Evolutionary conservation across 2,113 vertebrate genomes (phyloP).

Genomic region (Odontesthes bonariensis): DNA sequence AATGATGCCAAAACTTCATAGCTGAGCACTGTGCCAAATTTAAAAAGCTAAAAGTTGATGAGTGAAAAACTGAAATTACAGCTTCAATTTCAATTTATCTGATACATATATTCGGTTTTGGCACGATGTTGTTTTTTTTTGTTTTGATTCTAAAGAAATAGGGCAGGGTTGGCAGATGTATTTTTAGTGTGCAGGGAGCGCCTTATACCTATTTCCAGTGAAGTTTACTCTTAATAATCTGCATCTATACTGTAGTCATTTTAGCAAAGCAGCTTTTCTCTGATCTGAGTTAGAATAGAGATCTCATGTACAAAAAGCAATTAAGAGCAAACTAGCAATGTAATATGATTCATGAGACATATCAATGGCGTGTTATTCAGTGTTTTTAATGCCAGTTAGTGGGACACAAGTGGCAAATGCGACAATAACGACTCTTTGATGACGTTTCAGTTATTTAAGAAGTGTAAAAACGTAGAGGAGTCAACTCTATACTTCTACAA

Average conservation of each 20-base stretch:
- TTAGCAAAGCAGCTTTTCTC: constrained; percentile 56
- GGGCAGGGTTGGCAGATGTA: constrained; percentile 8
- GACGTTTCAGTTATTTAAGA: constrained; percentile 24
- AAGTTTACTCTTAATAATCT: constrained; percentile 63
- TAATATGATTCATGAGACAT: constrained; percentile 60
- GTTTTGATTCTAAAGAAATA: too few species aligned
- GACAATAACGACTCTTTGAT: constrained; percentile 34
- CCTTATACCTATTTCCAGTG: constrained; percentile 69
- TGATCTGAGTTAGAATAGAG: constrained; percentile 56
- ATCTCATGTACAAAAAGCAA: constrained; percentile 74
- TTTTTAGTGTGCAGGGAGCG: constrained; percentile 57
- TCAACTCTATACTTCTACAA: constrained; percentile 17
- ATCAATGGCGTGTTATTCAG: constrained; percentile 50
- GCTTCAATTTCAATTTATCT: constrained; percentile 33
- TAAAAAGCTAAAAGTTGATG: constrained; percentile 15
- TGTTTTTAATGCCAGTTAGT: constrained; percentile 51
- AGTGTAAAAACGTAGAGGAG: constrained; percentile 14
- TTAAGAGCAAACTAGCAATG: constrained; percentile 69
- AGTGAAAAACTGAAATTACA: background rate
- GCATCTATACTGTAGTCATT: constrained; percentile 63
- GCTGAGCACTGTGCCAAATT: constrained; percentile 60
- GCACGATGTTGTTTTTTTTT: constrained; percentile 15
- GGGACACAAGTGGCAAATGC: constrained; percentile 27
- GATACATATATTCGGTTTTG: constrained; percentile 28
- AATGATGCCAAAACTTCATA: constrained; percentile 51